Conservation (phyloP, 1,140 invertebrate species). For the Lordiphosa clarofinis region DNA sequence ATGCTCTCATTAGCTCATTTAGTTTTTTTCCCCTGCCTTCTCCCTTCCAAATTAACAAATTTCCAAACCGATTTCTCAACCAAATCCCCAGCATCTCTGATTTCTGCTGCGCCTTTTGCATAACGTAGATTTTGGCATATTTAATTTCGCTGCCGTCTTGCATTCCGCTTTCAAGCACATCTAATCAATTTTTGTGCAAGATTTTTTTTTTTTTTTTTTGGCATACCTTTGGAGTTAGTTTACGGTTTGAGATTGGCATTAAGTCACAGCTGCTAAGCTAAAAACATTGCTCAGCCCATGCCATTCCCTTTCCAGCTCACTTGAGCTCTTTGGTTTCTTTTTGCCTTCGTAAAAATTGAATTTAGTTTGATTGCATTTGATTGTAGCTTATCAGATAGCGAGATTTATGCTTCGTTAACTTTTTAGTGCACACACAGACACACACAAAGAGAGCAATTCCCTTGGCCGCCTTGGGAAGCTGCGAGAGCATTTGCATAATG, state of each 20-base stretch:
- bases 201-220: no score
- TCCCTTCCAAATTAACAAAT: no score
- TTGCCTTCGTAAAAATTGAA: slow-evolving; percentile 58
- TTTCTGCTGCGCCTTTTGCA: no score
- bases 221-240: no score
- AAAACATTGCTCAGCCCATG: slow-evolving; percentile 24
- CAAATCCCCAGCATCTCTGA: no score
- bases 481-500: slow-evolving; percentile 44
- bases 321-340: slow-evolving; percentile 44
- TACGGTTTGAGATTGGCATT: slow-evolving; percentile 28
- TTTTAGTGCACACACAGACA: slow-evolving; percentile 27
- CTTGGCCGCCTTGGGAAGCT: not conserved
- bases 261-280: slow-evolving; percentile 23
- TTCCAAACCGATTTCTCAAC: no score
- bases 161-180: no score
- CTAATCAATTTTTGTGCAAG: no score
- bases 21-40: no score
- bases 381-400: slow-evolving; percentile 70
- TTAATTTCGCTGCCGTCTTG: no score
- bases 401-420: slow-evolving; percentile 74
- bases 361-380: slow-evolving; percentile 77
- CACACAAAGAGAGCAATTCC: slow-evolving; percentile 4
- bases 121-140: no score
- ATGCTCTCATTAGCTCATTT: no score
- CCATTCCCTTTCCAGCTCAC: slow-evolving; percentile 51